phyloP scores from a whole-genome alignment of 2,888 invertebrate species.

The Cacoxenus indagator region DNA sequence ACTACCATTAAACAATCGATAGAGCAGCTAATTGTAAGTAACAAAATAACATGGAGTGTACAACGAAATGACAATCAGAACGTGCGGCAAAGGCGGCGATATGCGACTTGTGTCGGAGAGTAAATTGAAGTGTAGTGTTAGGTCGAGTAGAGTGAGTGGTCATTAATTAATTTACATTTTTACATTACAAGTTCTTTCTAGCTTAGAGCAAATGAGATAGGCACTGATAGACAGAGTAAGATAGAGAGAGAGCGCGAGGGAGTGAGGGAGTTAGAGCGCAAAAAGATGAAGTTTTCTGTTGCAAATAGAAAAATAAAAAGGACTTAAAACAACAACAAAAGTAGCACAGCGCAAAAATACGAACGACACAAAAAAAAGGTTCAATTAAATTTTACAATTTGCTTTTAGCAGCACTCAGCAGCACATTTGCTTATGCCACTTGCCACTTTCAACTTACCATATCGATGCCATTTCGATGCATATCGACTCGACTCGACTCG shows the following conservation, averaged over 20 bases:
- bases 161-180: constrained; percentile 52
- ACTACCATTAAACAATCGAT: constrained; percentile 55
- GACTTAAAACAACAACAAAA: background rate
- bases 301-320: background rate
- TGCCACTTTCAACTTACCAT: background rate
- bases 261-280: background rate
- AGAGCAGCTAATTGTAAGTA: constrained; percentile 44
- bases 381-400: constrained; percentile 28
- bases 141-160: constrained; percentile 40
- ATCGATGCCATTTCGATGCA: background rate
- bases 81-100: background rate
- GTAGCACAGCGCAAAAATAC: background rate
- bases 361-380: constrained; percentile 17
- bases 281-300: background rate
- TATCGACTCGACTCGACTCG: too few species aligned
- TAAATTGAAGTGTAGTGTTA: too few species aligned
- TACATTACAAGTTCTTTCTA: constrained; percentile 27
- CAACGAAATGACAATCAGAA: background rate
- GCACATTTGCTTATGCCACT: background rate
- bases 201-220: too few species aligned
- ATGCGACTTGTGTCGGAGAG: background rate
- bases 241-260: background rate
- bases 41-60: constrained; percentile 28
- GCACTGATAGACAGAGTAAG: too few species aligned
- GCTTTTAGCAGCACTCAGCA: constrained; percentile 3